These are phyloP conservation scores for Schizaphis graminum DNA, from an alignment of 2,888 invertebrate species.

Conservation along the genomic window DNA sequence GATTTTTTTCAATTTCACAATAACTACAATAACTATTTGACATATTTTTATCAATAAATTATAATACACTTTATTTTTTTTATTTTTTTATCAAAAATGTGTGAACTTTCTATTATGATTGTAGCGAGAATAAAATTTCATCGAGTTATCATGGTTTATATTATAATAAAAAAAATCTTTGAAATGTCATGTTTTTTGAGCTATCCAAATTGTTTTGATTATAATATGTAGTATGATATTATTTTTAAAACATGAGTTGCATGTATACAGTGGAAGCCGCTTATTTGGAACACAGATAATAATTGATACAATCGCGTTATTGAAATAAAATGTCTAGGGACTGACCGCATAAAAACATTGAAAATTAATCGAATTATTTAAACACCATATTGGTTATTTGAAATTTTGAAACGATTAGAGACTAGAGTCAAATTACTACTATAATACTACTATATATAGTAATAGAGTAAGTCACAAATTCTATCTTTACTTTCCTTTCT, in stretches of 20 bases:
- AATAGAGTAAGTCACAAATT: too few species aligned
- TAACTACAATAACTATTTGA: neutral
- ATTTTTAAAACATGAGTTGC: neutral
- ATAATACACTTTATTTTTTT: neutral
- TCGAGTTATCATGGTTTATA: neutral
- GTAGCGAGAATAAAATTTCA: neutral
- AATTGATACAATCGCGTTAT: too few species aligned
- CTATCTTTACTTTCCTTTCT: too few species aligned
- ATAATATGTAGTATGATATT: neutral
- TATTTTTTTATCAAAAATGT: neutral
- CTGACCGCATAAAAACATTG: too few species aligned
- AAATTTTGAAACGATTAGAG: too few species aligned
- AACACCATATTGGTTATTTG: too few species aligned
- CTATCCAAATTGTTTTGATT: neutral
- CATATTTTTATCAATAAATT: neutral
- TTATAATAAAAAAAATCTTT: neutral
- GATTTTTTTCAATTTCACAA: neutral
- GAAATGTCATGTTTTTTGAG: neutral
- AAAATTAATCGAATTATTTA: too few species aligned
- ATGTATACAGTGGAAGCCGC: too few species aligned
- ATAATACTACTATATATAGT: too few species aligned
- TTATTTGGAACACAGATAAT: too few species aligned
- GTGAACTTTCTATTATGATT: neutral
- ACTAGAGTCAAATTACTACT: too few species aligned
- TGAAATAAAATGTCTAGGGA: too few species aligned